Evolutionary conservation across 2,888 invertebrate genomes (phyloP).

Genomic region (Aricia artaxerxes): DNA sequence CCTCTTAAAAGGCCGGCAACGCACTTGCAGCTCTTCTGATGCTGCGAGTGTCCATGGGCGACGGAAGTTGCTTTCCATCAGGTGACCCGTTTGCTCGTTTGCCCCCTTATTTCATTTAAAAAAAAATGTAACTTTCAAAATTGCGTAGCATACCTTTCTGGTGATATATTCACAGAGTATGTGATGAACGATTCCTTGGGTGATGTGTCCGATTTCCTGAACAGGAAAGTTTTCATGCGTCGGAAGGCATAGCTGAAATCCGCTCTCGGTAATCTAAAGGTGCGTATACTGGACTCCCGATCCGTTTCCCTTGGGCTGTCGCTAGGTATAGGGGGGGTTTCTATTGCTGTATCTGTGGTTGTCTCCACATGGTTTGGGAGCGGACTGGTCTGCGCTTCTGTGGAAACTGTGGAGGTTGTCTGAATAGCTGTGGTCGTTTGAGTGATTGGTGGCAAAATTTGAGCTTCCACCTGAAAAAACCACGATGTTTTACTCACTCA

Average conservation of each 20-base stretch:
- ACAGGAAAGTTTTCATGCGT: conserved; percentile 56
- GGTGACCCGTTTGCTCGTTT: no score
- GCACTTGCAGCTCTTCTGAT: no score
- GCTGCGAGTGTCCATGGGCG: no score
- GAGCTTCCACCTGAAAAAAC: conserved; percentile 27
- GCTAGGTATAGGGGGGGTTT: conserved; percentile 30
- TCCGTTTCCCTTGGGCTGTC: conserved; percentile 37
- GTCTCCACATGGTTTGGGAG: conserved; percentile 29
- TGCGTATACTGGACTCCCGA: conserved; percentile 39
- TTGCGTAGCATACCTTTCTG: conserved; percentile 49
- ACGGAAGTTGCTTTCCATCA: no score
- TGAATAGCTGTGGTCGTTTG: conserved; percentile 27
- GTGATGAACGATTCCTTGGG: conserved; percentile 47
- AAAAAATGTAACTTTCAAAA: no score
- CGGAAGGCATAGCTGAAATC: conserved; percentile 57
- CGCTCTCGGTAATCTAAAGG: conserved; percentile 56
- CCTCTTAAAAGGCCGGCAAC: no score
- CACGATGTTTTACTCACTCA: not conserved
- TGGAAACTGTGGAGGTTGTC: conserved; percentile 6
- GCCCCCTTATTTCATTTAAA: no score
- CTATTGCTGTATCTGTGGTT: conserved; percentile 26
- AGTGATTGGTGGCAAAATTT: conserved; percentile 27
- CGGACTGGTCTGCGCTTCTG: conserved; percentile 25
- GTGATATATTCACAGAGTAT: conserved; percentile 52
- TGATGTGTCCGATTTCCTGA: conserved; percentile 46